Evolutionary conservation across 2,888 invertebrate species (phyloP).

Genomic region (Mythimna loreyi): DNA sequence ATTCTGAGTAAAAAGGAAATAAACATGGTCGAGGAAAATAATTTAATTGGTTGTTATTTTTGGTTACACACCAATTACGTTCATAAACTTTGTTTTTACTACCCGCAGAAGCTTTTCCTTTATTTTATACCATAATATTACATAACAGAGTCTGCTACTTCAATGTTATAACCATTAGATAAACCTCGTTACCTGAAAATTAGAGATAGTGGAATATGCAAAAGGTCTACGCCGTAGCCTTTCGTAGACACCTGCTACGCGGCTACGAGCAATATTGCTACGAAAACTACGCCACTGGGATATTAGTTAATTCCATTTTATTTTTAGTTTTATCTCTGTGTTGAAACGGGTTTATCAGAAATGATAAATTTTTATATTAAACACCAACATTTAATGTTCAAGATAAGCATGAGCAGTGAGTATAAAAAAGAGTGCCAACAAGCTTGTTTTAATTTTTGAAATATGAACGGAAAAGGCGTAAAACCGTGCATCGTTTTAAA

Average conservation of each 20-base stretch:
- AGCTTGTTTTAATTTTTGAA: constrained; percentile 24
- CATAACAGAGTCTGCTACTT: neutral
- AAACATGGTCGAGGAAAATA: neutral
- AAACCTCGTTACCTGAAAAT: constrained; percentile 34
- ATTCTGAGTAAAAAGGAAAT: neutral
- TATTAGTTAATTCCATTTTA: constrained; percentile 48
- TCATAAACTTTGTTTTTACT: neutral
- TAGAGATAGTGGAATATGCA: constrained; percentile 55
- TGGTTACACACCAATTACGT: constrained; percentile 14
- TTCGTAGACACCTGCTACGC: constrained; percentile 65
- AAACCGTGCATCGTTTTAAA: constrained; percentile 25
- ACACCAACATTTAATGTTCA: neutral
- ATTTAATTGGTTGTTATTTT: constrained; percentile 31
- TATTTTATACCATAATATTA: neutral
- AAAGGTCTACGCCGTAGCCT: constrained; percentile 64
- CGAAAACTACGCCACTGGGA: constrained; percentile 59
- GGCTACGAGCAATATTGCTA: constrained; percentile 61
- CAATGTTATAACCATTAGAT: constrained; percentile 2
- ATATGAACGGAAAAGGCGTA: constrained; percentile 19
- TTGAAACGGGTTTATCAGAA: constrained; percentile 28
- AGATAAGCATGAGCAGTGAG: too few species aligned
- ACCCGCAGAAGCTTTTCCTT: neutral
- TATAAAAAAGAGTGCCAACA: constrained; percentile 14
- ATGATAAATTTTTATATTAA: constrained; percentile 2
- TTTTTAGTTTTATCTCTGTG: constrained; percentile 36